Conservation (phyloP, 2,113 vertebrate genomes). For the Ptilorrhoa leucosticta region DNA sequence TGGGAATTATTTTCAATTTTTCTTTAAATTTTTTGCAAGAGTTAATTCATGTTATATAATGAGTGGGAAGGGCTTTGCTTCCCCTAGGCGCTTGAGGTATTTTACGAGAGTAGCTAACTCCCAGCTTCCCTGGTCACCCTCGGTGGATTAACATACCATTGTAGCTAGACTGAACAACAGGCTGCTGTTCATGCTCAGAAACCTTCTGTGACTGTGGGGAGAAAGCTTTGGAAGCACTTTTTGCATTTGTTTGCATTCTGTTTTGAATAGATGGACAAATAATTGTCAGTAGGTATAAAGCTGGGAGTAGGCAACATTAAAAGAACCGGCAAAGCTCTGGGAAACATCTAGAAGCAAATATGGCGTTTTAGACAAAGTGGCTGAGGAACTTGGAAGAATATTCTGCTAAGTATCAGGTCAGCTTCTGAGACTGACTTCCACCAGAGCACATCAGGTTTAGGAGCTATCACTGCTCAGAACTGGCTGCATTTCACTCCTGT, state of each 20-base stretch:
- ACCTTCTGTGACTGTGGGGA: neutral
- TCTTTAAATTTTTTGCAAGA: neutral
- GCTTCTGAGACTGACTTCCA: neutral
- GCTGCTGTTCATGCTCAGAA: conserved; percentile 19
- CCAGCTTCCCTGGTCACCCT: conserved; percentile 3
- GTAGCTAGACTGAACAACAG: neutral
- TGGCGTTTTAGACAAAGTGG: neutral
- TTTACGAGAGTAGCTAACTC: neutral
- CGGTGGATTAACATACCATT: conserved; percentile 32
- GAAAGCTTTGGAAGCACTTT: conserved; percentile 50
- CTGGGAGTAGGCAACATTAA: neutral
- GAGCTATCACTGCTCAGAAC: neutral
- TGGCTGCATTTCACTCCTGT: neutral
- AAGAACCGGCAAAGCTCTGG: neutral
- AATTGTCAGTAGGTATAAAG: neutral
- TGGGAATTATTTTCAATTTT: neutral
- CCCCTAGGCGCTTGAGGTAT: neutral
- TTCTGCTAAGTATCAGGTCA: neutral
- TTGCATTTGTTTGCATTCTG: neutral
- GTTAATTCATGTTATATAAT: neutral
- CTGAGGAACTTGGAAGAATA: neutral
- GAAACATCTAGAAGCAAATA: neutral
- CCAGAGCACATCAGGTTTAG: neutral
- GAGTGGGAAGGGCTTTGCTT: neutral
- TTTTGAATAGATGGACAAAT: conserved; percentile 26